Conservation (phyloP, 2,797 vertebrate genomes). For the Hemibagrus guttatus region DNA sequence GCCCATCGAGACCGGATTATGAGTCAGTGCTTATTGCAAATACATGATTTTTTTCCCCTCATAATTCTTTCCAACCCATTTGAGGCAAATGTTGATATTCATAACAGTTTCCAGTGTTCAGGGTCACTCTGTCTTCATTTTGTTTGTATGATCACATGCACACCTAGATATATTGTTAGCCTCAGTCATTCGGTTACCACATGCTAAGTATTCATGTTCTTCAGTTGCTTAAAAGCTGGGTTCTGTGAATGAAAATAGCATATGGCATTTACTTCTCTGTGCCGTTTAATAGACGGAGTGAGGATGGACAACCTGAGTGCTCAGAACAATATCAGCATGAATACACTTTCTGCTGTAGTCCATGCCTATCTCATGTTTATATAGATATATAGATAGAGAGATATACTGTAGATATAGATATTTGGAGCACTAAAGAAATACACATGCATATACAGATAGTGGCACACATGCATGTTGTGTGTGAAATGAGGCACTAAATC, state of each 20-base stretch:
- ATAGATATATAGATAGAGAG: background rate
- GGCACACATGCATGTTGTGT: background rate
- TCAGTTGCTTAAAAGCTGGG: background rate
- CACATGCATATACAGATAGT: background rate
- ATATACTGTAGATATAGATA: background rate
- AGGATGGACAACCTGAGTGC: background rate
- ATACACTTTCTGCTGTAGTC: background rate
- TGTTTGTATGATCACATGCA: background rate
- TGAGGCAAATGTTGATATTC: too few relatives aligned
- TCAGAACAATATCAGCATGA: background rate
- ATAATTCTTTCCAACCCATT: too few relatives aligned
- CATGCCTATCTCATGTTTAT: background rate
- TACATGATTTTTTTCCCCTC: too few relatives aligned
- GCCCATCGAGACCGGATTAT: background rate
- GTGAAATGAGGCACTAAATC: background rate
- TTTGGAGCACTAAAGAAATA: background rate
- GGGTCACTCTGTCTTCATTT: too few relatives aligned
- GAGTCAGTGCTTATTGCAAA: too few relatives aligned
- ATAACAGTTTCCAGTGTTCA: too few relatives aligned
- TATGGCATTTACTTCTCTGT: too few relatives aligned
- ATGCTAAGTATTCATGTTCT: background rate
- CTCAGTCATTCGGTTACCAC: background rate
- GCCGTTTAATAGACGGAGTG: background rate
- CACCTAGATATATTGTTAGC: background rate
- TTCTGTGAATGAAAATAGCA: background rate